Base-by-base conservation (phyloP, 2,888 invertebrate genomes). In the Iphiclides podalirius region DNA sequence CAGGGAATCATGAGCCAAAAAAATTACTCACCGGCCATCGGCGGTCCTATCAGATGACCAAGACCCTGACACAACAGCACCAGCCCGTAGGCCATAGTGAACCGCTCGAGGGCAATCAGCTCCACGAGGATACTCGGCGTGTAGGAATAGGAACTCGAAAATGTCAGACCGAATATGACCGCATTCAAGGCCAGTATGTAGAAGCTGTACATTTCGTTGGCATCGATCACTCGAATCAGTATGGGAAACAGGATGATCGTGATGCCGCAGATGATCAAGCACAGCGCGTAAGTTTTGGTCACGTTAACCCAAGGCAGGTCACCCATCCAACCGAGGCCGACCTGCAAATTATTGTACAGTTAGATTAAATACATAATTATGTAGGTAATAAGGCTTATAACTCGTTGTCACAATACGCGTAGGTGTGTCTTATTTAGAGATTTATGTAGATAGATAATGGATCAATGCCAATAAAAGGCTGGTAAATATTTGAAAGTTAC, bases 21-120 rank as follows among this genome's bases (percentile, higher is more conserved):
- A 17, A 28, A 16, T 26, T 1, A 58, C 79, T 75, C 55, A 93
- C 98, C 98, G 71, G 96, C 97, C 64, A 98, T 88, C n/a, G 98
- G 97, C 4, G 98, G 98, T 53, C 98, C 98, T 53, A 95, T 86
- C 40, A 98, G 91, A 87, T 96, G 97, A 38, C 97, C 98, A 59
- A 98, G 90, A 11, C 98, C 98, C 80, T 98, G 97, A 57, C 96
- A 95, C 51, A 98, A 84, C 58, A 97, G 89, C 58, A 95, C 93
- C 60, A 98, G 83, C 9, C 98, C 98, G 75, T 98, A 98, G 13
- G 97, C 97, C 80, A 94, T 95, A 6, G 98, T 97, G 74, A 98
- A 97, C 58, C 95, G 91, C 67, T 97, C 96, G 70, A 98, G 79
- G 2, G 97, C 96, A 36, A 98, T 95, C 63, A 98, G 85, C 70